Evolutionary conservation across 2,888 invertebrate species (phyloP), one percentile per base, ranked within the genome.

Genomic region (Merodon equestris): DNA sequence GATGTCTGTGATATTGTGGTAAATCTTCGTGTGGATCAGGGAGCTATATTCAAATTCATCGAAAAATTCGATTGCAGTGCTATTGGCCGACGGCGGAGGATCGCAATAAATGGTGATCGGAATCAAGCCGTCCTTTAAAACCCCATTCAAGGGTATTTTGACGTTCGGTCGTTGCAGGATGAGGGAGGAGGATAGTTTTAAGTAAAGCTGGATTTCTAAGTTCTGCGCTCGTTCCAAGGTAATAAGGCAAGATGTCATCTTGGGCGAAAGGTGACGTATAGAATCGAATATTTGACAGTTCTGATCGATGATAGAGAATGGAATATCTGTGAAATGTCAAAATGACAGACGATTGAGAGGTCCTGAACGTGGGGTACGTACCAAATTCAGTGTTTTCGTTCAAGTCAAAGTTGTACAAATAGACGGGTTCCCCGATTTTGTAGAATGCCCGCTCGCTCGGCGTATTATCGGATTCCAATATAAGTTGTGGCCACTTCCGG

Each of bases 271-370:
- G 64, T 88, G 84, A 14, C 83, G 84, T 14, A 89, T 34, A 0
- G 87, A 77, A 17, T 86, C 85, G 27, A 66, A 77, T 1, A 87
- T 57, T 44, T 84, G 84, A 50, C 89, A 89, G 14, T 79, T 66
- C 2, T 85, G 64, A 9, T 83, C 83, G n/a, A 83, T 83, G 10
- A 86, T 83, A 0, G 84, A 84, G 71, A 82, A 74, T 7, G 88
- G 88, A 61, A 88, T 72, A 51, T 87, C 87, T 82, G 12, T 19
- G 27, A 54, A 27, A 27, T 7, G 27, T 27, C 27, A 27, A 27
- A 27, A 27, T 27, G 27, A 27, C 27, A 27, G 27, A 27, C 7
- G 27, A 27, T 7, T 27, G 2, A 27, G 27, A 27, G 27, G 7
- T 27, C 2, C 7, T 27, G 27, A 2, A 27, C 2, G 27, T 7